These are phyloP conservation scores for Coenonympha glycerion DNA, from an alignment of 2,888 invertebrate species.

Conservation along the genomic window DNA sequence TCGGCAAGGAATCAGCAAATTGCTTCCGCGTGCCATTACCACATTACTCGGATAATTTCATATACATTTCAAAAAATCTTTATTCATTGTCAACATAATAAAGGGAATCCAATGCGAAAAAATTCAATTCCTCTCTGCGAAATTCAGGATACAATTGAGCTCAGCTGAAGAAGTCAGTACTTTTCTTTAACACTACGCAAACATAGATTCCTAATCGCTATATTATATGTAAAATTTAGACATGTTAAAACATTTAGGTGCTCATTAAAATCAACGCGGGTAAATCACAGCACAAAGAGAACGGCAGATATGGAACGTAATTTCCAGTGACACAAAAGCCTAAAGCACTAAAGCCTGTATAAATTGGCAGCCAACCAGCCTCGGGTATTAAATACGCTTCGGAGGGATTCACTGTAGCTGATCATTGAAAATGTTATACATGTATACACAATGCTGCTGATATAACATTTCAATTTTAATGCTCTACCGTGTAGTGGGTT, in stretches of 20 bases:
- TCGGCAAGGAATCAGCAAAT: no score
- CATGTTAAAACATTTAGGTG: not conserved
- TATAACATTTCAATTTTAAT: not conserved
- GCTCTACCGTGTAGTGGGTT: not conserved
- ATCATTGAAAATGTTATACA: slow-evolving; percentile 16
- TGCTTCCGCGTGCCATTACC: no score
- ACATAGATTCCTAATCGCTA: no score
- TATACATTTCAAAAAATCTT: no score
- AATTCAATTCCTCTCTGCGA: no score
- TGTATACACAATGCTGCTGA: not conserved
- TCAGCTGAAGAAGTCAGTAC: no score
- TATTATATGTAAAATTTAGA: not conserved
- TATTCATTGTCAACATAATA: no score
- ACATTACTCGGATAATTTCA: no score
- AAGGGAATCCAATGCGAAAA: no score
- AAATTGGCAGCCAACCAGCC: slow-evolving; percentile 18
- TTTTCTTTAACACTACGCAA: no score
- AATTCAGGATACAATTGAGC: no score
- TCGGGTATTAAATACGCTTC: slow-evolving; percentile 18
- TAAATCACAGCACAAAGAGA: not conserved
- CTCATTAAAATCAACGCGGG: slow-evolving; percentile 3
- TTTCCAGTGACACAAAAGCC: slow-evolving; percentile 6
- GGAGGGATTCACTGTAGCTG: slow-evolving; percentile 9
- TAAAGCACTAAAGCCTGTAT: slow-evolving; percentile 5
- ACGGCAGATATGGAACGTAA: slow-evolving; percentile 2